Evolutionary conservation across 2,797 vertebrate species (phyloP), one percentile per base, ranked within the genome.

Genomic region (Rhynchonycteris naso): DNA sequence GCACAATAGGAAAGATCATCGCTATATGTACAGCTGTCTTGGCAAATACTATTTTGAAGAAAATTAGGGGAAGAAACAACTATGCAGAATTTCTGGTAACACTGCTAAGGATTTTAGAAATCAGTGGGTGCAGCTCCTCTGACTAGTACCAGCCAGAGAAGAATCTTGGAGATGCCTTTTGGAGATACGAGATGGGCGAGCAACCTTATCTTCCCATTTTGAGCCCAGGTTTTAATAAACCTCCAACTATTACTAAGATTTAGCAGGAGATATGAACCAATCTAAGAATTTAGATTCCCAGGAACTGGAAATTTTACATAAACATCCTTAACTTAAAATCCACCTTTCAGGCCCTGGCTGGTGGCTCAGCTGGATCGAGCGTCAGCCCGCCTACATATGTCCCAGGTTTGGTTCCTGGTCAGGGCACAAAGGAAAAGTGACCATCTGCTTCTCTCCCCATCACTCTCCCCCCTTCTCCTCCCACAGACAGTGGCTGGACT

Each of bases 21-120:
- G 63, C 21, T 59, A 38, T 21, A 66, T 22, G 66, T 15, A 76
- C 5, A 92, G 93, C 96, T 94, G 90, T 97, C 95, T 97, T 97
- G 97, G 96, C 96, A 97, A 95, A 96, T 95, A 96, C 58, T 75
- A 72, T 79, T 80, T 71, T 82, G 74, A 94, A 92, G 68, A 63
- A 94, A 95, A 96, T 75, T 38, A 86, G 24, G 43, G 43, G 66
- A 91, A 74, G 50, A 86, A 76, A 56, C 61, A 89, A 92, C 28
- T 80, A 35, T 21, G 24, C 26, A 79, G 54, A 92, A 65, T 58
- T 85, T 69, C 54, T 54, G 69, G 24, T 61, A 63, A 58, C 61
- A 72, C 35, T 78, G 43, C 30, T 84, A 81, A 88, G 54, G n/a
- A 59, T 84, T 84, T 91, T 63, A 75, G 72, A 93, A 85, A 88